phyloP scores from a whole-genome alignment of 2,113 vertebrate species.

The Pseudois nayaur region DNA sequence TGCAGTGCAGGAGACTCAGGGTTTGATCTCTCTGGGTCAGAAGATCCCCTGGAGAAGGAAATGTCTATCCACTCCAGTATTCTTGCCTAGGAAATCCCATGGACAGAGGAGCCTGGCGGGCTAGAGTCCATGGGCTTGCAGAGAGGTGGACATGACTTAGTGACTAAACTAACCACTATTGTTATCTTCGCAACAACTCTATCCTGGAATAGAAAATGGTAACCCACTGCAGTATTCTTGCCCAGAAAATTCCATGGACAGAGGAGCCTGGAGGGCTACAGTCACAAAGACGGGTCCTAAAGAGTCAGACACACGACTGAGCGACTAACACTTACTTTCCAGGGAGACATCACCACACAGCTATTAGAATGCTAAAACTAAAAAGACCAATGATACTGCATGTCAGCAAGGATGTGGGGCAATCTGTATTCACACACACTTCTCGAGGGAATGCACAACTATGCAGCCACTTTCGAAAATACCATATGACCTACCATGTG shows the following conservation, averaged over 20 bases:
- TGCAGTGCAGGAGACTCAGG: background rate
- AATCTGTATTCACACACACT: background rate
- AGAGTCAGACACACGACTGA: background rate
- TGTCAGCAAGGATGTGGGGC: background rate
- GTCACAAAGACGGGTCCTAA: background rate
- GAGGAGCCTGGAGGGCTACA: background rate
- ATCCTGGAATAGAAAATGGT: background rate
- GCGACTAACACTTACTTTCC: rapidly evolving
- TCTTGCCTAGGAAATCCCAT: background rate
- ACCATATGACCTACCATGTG: too few relatives aligned
- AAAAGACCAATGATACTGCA: background rate
- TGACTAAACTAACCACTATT: background rate
- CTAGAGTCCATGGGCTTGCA: background rate
- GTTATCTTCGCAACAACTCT: background rate
- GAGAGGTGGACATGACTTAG: background rate
- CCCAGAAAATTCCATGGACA: background rate
- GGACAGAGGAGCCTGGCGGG: background rate
- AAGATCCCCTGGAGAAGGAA: background rate
- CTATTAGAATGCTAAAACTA: too few relatives aligned
- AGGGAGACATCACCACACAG: background rate
- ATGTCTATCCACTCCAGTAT: background rate
- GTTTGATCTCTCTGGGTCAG: background rate
- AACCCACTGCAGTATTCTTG: background rate
- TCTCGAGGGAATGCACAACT: background rate
- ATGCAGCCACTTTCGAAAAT: background rate